Evolutionary conservation across 2,797 vertebrate genomes (phyloP).

Genomic region (Peromyscus eremicus): DNA sequence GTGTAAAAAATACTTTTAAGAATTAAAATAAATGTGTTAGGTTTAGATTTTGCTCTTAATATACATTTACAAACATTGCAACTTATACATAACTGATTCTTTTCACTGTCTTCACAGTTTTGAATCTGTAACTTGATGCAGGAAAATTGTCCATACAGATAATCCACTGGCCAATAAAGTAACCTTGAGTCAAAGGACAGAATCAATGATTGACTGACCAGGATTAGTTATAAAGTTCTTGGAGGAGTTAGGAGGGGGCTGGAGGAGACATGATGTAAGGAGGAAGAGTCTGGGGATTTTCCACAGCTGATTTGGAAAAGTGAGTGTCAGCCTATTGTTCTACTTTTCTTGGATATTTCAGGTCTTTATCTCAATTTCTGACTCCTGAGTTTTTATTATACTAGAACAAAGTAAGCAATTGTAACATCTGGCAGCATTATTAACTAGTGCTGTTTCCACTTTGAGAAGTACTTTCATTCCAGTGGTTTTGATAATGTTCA

Average conservation of each 20-base stretch:
- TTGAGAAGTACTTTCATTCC: background rate
- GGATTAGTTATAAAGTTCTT: background rate
- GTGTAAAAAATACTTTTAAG: background rate
- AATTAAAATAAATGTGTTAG: background rate
- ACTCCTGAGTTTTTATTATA: background rate
- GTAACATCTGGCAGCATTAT: background rate
- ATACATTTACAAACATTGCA: background rate
- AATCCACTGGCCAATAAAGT: background rate
- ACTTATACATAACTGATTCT: background rate
- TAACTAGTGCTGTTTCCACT: background rate
- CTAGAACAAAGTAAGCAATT: background rate
- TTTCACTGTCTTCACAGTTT: background rate
- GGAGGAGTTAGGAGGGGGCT: background rate
- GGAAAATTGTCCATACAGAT: background rate
- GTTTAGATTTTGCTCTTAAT: background rate
- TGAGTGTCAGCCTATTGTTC: background rate
- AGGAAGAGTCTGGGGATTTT: background rate
- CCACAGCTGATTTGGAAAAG: background rate
- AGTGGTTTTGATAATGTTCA: background rate
- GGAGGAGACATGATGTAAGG: background rate
- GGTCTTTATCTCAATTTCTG: background rate
- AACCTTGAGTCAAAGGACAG: background rate
- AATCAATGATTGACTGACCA: background rate
- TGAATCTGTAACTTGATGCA: background rate
- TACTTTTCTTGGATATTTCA: background rate